Percentiles rank a stretch among this genome's conserved stretches.
phyloP scores from a whole-genome alignment of 2,888 invertebrate species.

The Leucoma salicis region DNA sequence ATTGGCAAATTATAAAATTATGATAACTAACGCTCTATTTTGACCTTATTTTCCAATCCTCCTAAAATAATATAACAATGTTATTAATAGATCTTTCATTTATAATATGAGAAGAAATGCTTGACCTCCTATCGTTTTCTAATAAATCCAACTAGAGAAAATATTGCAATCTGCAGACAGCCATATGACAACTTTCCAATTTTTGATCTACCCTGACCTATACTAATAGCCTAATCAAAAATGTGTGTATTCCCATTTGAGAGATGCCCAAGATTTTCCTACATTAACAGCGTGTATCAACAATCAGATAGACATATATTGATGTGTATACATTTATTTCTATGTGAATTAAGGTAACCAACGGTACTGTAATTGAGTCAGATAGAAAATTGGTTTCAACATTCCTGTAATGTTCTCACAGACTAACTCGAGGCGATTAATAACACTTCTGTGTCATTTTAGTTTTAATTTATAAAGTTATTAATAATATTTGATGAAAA shows the following conservation, averaged over 20 bases:
- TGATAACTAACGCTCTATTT: no score
- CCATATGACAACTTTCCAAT: neutral
- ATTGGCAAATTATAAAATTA: no score
- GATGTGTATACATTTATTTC: slow-evolving; percentile 19
- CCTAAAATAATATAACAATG: no score
- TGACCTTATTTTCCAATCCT: no score
- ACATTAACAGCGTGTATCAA: neutral
- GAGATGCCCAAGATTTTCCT: neutral
- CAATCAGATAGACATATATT: slow-evolving; percentile 14
- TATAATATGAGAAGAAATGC: no score
- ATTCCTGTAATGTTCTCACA: slow-evolving; percentile 31
- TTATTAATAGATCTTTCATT: no score
- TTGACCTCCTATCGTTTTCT: no score
- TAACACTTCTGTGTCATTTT: slow-evolving; percentile 28
- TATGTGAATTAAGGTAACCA: slow-evolving; percentile 20
- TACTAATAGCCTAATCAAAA: neutral
- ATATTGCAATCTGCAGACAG: neutral
- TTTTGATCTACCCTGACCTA: neutral
- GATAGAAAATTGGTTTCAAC: slow-evolving; percentile 26
- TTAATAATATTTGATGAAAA: slow-evolving; percentile 16
- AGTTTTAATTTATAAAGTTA: slow-evolving; percentile 14
- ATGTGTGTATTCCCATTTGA: neutral
- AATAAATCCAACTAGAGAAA: neutral
- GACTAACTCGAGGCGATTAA: slow-evolving; percentile 24
- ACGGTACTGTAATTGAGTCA: slow-evolving; percentile 24